These are phyloP conservation scores for Scleropages formosus DNA, from an alignment of 2,797 vertebrate species.

Conservation along the genomic window DNA sequence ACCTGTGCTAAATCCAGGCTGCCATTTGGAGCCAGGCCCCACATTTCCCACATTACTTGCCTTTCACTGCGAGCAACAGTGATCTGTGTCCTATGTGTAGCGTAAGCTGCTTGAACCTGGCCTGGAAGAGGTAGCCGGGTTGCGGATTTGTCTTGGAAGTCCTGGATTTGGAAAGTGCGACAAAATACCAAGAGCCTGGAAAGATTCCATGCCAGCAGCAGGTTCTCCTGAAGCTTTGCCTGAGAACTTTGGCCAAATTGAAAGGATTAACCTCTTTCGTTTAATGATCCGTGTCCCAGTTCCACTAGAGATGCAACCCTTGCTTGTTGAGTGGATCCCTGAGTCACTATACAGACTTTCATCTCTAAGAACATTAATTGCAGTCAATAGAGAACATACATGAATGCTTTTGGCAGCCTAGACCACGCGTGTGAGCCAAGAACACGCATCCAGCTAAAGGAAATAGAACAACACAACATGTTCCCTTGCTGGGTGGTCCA, in stretches of 20 bases:
- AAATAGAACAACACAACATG: neutral
- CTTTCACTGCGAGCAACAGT: neutral
- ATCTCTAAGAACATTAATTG: conserved; percentile 8
- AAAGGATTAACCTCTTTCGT: conserved; percentile 7
- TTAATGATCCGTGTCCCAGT: neutral
- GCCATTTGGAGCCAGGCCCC: neutral
- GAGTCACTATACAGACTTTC: neutral
- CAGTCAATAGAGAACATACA: neutral
- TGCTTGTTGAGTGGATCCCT: neutral
- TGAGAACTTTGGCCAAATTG: conserved; percentile 6
- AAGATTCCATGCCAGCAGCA: neutral
- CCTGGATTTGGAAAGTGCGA: neutral
- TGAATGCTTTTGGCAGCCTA: neutral
- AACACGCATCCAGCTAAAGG: neutral
- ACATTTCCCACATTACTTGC: neutral
- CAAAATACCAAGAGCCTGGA: neutral
- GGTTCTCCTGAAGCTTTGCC: neutral
- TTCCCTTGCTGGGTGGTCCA: conserved; percentile 9
- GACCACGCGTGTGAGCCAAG: neutral
- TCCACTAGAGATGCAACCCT: neutral
- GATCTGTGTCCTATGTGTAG: neutral
- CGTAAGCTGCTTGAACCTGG: neutral
- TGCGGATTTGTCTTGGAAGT: neutral
- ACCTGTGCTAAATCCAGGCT: neutral
- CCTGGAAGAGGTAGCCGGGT: neutral